Evolutionary conservation across 2,797 vertebrate species (phyloP), one percentile per base, ranked within the genome.

Genomic region (Calcarius lapponicus): DNA sequence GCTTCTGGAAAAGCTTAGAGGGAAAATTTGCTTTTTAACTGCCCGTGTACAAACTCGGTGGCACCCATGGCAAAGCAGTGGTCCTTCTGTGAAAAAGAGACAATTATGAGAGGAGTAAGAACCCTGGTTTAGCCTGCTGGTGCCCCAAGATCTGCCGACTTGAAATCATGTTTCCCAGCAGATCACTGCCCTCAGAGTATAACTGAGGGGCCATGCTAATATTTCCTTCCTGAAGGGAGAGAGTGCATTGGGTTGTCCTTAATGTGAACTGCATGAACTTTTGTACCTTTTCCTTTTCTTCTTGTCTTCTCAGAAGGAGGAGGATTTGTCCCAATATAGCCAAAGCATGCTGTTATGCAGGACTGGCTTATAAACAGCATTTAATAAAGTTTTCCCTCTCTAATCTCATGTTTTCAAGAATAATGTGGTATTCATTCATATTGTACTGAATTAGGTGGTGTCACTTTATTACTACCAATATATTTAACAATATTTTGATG

Each of bases 281-380:
- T 95, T 90, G 90, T 92, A 91, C 80, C 87, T 94, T 93, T 92
- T 87, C 81, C 85, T 95, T 90, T 84, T 86, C 92, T 95, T 88
- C 88, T 85, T 71, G 48, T 79, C 93, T 79, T 73, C 93, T 94
- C 73, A 86, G 75, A 70, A 82, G 71, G 54, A 96, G 57, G 25
- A 91, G 15, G n/a, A 48, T 93, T 94, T 94, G 60, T 95, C 88
- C 88, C 88, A 80, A 9, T 82, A 88, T 88, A 94, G 53, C 74
- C 64, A 93, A 93, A 94, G 64, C 80, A 76, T 47, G 38, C 43
- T 76, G 45, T 84, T 90, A 36, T 61, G 38, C 62, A 72, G 64
- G 28, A 60, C 26, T 93, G 51, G 32, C 56, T 92, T 88, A 84
- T 43, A 81, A 92, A 84, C 51, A 88, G 21, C 57, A 56, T 69